These are phyloP conservation scores for Orussus abietinus DNA, from an alignment of 1,140 invertebrate genomes.

Conservation along the genomic window DNA sequence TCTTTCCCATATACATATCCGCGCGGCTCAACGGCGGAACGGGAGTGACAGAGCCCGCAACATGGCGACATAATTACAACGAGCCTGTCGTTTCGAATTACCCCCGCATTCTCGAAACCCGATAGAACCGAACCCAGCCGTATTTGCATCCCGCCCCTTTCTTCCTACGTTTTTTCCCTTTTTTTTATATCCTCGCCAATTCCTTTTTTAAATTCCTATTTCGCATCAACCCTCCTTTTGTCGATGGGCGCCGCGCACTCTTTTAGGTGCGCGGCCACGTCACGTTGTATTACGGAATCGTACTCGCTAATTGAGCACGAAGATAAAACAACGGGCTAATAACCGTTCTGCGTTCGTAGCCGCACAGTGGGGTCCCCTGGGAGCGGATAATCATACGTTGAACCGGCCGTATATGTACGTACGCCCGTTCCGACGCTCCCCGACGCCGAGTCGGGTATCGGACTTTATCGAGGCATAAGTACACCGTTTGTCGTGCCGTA, in stretches of 20 bases:
- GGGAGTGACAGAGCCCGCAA: no score
- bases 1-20: no score
- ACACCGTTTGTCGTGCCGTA: no score
- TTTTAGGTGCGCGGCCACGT: no score
- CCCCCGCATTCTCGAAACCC: background rate
- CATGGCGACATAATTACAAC: background rate
- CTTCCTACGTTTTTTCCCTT: background rate
- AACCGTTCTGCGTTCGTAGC: slow-evolving; percentile 32
- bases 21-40: no score
- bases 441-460: no score
- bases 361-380: slow-evolving; percentile 24
- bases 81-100: background rate
- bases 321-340: slow-evolving; percentile 52
- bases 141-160: background rate
- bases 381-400: slow-evolving; percentile 45
- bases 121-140: background rate
- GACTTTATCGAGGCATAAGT: no score
- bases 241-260: no score
- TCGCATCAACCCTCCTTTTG: no score
- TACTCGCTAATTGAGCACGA: slow-evolving; percentile 51
- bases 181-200: background rate
- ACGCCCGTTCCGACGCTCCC: no score
- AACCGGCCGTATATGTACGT: no score
- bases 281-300: slow-evolving; percentile 50
- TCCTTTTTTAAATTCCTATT: no score